Percentiles rank a stretch among this genome's conserved stretches.
phyloP scores from a whole-genome alignment of 2,113 vertebrate genomes.

The Tretioscincus oriximinensis region DNA sequence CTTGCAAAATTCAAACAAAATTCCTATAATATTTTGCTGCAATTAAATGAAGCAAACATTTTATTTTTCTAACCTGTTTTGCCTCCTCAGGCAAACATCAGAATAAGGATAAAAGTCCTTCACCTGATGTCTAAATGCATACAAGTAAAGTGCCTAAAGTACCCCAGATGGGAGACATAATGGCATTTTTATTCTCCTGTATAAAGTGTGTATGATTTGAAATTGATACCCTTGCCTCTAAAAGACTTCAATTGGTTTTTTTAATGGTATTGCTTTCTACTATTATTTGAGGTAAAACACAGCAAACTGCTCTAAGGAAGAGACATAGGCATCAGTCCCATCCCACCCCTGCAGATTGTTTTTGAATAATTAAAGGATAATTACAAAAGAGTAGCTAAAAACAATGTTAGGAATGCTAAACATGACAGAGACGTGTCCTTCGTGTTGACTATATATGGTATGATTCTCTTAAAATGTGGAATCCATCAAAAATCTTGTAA shows the following conservation, averaged over 20 bases:
- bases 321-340: accelerated
- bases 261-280: not conserved
- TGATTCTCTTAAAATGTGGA: constrained; percentile 17
- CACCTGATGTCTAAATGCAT: too few species aligned
- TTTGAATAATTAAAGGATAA: not conserved
- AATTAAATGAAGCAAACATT: too few species aligned
- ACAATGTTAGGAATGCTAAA: constrained; percentile 46
- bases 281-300: not conserved
- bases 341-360: not conserved
- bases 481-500: constrained; percentile 27
- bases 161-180: not conserved
- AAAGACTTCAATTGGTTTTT: not conserved
- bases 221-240: not conserved
- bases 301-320: not conserved
- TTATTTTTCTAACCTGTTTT: too few species aligned
- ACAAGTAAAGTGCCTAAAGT: too few species aligned
- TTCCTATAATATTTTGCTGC: too few species aligned
- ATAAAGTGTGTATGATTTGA: not conserved
- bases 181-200: constrained; percentile 11
- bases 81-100: too few species aligned
- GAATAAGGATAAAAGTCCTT: too few species aligned
- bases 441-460: constrained; percentile 2
- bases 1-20: too few species aligned
- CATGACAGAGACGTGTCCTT: constrained; percentile 36
- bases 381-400: constrained; percentile 31